Evolutionary conservation across 2,113 vertebrate species (phyloP).

Genomic region (Perca schrenkii): DNA sequence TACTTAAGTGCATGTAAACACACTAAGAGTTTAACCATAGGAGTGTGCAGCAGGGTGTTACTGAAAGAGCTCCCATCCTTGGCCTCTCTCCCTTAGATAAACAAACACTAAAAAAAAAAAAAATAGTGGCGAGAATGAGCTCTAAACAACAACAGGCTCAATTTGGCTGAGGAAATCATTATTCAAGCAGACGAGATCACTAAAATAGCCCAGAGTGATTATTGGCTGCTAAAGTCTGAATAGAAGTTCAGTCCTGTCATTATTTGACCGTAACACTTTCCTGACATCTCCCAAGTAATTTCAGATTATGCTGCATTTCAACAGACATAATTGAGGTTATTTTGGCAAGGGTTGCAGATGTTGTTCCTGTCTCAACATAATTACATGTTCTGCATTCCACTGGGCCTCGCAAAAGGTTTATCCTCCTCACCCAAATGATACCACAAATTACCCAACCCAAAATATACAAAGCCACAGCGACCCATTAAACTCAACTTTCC

Average conservation of each 20-base stretch:
- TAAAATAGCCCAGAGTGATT: slow-evolving; percentile 57
- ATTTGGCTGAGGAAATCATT: slow-evolving; percentile 51
- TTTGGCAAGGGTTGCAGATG: slow-evolving; percentile 67
- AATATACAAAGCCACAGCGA: slow-evolving; percentile 74
- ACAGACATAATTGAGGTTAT: slow-evolving; percentile 75
- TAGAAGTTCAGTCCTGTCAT: slow-evolving; percentile 30
- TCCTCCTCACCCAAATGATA: slow-evolving; percentile 73
- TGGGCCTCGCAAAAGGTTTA: slow-evolving; percentile 69
- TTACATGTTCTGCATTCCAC: slow-evolving; percentile 73
- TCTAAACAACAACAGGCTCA: slow-evolving; percentile 12
- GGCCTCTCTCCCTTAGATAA: slow-evolving; percentile 19
- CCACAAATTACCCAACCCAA: slow-evolving; percentile 73
- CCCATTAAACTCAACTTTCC: slow-evolving; percentile 64
- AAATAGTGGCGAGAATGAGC: neutral
- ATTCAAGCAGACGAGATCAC: slow-evolving; percentile 23
- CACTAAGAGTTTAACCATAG: neutral
- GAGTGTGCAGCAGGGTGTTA: neutral
- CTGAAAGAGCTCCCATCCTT: slow-evolving; percentile 8
- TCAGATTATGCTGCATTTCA: slow-evolving; percentile 58
- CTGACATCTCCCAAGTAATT: slow-evolving; percentile 44
- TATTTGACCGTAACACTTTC: slow-evolving; percentile 50
- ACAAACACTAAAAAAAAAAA: neutral
- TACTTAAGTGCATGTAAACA: slow-evolving; percentile 3
- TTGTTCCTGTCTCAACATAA: slow-evolving; percentile 73
- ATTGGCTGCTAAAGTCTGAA: slow-evolving; percentile 33